phyloP scores from a whole-genome alignment of 2,888 invertebrate genomes.

The Lithophane leautieri region DNA sequence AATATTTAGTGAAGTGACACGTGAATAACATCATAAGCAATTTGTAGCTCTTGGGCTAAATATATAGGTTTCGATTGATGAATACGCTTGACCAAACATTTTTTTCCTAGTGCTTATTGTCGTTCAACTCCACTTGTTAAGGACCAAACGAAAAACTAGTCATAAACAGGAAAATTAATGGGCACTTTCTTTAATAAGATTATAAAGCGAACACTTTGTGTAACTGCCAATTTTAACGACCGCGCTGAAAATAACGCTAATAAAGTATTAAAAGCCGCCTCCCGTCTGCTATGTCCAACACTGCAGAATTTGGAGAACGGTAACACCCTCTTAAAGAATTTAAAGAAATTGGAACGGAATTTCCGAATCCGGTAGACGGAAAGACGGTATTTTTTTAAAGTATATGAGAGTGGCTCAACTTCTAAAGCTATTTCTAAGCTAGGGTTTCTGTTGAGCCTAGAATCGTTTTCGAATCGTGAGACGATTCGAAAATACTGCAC shows the following conservation, averaged over 20 bases:
- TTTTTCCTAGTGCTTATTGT: background rate
- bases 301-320: background rate
- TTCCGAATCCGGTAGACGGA: background rate
- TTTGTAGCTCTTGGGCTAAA: background rate
- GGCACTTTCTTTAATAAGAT: background rate
- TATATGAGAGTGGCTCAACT: background rate
- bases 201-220: background rate
- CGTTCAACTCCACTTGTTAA: background rate
- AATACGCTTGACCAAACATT: background rate
- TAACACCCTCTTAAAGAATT: background rate
- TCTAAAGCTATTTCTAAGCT: background rate
- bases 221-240: constrained; percentile 5
- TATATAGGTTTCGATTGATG: background rate
- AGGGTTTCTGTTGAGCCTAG: background rate
- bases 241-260: constrained; percentile 10
- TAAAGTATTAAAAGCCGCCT: background rate
- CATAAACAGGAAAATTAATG: background rate
- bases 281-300: background rate
- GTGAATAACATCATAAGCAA: background rate
- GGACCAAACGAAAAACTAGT: background rate
- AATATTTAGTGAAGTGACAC: no score
- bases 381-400: background rate
- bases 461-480: no score
- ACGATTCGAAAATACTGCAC: background rate
- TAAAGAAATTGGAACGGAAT: background rate